Evolutionary conservation across 92 coral and sea anemone genomes (phyloP), one percentile per base, ranked within the genome.

Genomic region (Meandrina meandrites): DNA sequence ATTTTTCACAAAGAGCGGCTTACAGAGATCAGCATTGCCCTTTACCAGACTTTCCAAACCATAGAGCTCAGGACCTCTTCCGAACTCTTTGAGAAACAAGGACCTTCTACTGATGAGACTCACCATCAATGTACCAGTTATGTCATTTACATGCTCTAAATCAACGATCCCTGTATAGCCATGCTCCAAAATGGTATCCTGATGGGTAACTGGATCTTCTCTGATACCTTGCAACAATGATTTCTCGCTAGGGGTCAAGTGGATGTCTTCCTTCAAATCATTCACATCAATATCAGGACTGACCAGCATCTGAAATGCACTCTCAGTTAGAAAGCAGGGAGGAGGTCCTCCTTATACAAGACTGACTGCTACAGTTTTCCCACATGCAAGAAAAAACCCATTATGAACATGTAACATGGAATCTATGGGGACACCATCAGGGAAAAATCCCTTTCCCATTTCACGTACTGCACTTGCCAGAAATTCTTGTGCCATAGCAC

Each of bases 261-360:
- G 94, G 82, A 70, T 57, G 58, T 91, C 90, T 35, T 70, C 70
- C 75, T 79, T 53, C 56, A 91, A 79, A 24, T 82, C 73, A 58
- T 85, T 87, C 69, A 87, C 36, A 81, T 89, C 88, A 72, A 88
- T 60, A 58, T 88, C 76, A 12, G 88, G 82, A 58, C 81, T 78
- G 69, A 84, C 89, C 36, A 93, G 91, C 92, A 89, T 70, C 42
- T 91, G 74, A 79, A 86, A 93, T 27, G 78, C 78, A 58, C 87
- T 73, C 81, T 93, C 94, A 34, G 80, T 85, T 42, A 93, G 84
- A 53, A 86, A 83, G 42, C 54, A 40, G 40, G 85, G 92, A 56
- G 92, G 88, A 78, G 92, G 94, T 79, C 94, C 94, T 62, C 94
- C 92, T 86, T 81, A 87, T 24, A 89, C 84, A 57, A 91, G 76